These are phyloP conservation scores for Poeciliopsis paucimaculata DNA, from an alignment of 2,797 vertebrate species.

Conservation along the genomic window DNA sequence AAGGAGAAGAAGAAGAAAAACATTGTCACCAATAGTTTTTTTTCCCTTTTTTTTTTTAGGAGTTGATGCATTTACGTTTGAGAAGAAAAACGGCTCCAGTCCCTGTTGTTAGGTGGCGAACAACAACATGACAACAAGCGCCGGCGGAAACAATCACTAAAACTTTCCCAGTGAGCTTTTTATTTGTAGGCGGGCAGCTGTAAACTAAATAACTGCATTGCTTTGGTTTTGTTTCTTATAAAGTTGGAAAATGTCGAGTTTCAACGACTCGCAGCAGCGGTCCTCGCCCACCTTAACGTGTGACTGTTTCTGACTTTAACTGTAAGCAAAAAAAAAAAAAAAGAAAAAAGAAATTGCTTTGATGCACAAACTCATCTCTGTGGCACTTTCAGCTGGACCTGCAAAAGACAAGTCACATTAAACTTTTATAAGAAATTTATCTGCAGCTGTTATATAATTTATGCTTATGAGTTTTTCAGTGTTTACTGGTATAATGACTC, in stretches of 20 bases:
- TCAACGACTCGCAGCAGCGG: neutral
- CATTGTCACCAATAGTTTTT: constrained; percentile 6
- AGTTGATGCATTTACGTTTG: constrained; percentile 41
- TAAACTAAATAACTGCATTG: constrained; percentile 67
- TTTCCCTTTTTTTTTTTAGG: constrained; percentile 3
- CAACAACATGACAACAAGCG: constrained; percentile 70
- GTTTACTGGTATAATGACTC: constrained; percentile 68
- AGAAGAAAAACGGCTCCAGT: constrained; percentile 59
- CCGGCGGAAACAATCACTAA: constrained; percentile 73
- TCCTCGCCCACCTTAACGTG: constrained; percentile 39
- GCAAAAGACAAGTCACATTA: constrained; percentile 48
- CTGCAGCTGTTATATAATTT: constrained; percentile 52
- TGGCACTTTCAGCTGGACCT: constrained; percentile 20
- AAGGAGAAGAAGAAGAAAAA: constrained; percentile 11
- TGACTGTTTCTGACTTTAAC: constrained; percentile 17
- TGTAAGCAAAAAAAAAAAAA: neutral
- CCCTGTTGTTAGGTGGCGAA: constrained; percentile 73
- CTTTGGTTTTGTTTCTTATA: constrained; percentile 62
- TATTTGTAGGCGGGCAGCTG: constrained; percentile 63
- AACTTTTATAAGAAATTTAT: constrained; percentile 64
- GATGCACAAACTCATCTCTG: constrained; percentile 29
- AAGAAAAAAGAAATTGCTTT: neutral
- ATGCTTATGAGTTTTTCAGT: constrained; percentile 62
- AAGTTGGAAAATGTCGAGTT: constrained; percentile 50
- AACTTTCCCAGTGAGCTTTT: constrained; percentile 76